These are phyloP conservation scores for Trachelus tabidus DNA, from an alignment of 2,888 invertebrate genomes.

Conservation along the genomic window DNA sequence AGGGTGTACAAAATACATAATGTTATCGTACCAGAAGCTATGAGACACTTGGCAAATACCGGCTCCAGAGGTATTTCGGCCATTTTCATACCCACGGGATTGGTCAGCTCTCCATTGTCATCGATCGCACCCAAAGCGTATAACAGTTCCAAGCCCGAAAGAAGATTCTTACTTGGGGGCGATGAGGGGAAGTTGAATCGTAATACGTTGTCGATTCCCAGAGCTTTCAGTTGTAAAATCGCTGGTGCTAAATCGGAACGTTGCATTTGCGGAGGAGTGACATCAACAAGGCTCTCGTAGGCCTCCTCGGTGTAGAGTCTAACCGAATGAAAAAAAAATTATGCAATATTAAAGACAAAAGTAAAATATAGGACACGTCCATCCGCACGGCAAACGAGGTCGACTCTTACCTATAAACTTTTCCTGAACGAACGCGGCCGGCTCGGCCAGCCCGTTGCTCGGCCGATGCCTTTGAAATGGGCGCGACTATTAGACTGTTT, in stretches of 20 bases:
- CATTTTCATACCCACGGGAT: constrained; percentile 82
- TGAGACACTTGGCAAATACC: constrained; percentile 86
- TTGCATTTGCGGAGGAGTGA: constrained; percentile 93
- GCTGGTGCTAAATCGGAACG: constrained; percentile 87
- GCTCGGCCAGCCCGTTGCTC: constrained; percentile 93
- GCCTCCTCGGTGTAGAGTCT: constrained; percentile 85
- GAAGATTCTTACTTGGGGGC: constrained; percentile 89
- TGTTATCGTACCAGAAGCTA: constrained; percentile 74
- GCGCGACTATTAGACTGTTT: constrained; percentile 84
- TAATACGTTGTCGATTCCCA: constrained; percentile 93
- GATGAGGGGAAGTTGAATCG: constrained; percentile 93
- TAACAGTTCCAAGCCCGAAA: constrained; percentile 86
- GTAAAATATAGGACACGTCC: too few relatives aligned
- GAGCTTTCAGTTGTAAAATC: constrained; percentile 89
- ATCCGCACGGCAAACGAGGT: neutral
- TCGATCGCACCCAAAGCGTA: constrained; percentile 88
- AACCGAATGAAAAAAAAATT: constrained; percentile 28
- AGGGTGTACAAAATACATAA: neutral
- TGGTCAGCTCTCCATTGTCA: constrained; percentile 80
- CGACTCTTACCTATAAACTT: constrained; percentile 77
- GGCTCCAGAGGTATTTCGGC: constrained; percentile 93
- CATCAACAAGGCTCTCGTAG: constrained; percentile 75
- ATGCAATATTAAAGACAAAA: too few relatives aligned
- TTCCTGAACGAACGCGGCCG: constrained; percentile 86
- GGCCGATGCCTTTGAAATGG: constrained; percentile 89